phyloP scores from a whole-genome alignment of 37 sponge, comb jelly and placozoan species.

The Chondrilla cf. caribensis region DNA sequence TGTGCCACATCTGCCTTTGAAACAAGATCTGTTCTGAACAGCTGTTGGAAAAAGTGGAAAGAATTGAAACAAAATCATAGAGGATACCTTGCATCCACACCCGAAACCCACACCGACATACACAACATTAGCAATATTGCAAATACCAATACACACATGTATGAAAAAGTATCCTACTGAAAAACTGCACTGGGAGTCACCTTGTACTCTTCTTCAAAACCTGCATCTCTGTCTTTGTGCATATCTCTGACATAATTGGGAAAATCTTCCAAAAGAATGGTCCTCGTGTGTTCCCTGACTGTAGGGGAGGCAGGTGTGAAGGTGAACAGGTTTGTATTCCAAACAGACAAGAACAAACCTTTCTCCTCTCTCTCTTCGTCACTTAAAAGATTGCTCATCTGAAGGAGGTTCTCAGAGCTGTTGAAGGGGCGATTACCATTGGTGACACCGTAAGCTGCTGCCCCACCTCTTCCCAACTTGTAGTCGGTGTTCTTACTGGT shows the following conservation, averaged over 20 bases:
- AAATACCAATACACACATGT: not conserved
- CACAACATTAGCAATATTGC: too few relatives aligned
- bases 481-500: too few relatives aligned
- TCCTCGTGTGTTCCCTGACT: conserved; percentile 25
- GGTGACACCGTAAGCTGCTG: too few relatives aligned
- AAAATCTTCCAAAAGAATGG: conserved; percentile 39
- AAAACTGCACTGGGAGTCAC: conserved; percentile 15
- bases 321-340: too few relatives aligned
- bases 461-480: too few relatives aligned
- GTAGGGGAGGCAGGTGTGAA: too few relatives aligned
- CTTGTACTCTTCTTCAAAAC: conserved; percentile 67
- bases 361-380: not conserved
- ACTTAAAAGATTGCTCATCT: not conserved
- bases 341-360: not conserved
- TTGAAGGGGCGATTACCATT: too few relatives aligned
- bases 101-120: too few relatives aligned
- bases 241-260: conserved; percentile 45
- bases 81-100: too few relatives aligned
- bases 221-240: conserved; percentile 65
- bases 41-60: too few relatives aligned
- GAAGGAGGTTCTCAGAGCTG: not conserved
- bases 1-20: conserved; percentile 1
- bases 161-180: not conserved
- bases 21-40: conserved; percentile 6
- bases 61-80: not conserved